Evolutionary conservation across 2,797 vertebrate species (phyloP).

Genomic region (Pelobates cultripes): DNA sequence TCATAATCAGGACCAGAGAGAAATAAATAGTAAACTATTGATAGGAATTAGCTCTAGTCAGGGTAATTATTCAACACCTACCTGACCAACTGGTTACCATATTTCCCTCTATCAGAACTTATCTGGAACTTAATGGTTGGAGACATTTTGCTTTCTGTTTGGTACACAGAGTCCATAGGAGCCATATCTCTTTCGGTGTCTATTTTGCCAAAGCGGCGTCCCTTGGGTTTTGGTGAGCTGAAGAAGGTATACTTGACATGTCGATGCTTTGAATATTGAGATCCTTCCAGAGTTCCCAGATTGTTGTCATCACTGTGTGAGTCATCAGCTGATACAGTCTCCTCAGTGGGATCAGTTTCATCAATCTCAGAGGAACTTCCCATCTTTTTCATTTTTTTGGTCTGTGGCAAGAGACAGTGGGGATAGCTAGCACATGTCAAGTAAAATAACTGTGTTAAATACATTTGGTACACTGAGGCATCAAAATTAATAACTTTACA

Average conservation of each 20-base stretch:
- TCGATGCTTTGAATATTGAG: slow-evolving; percentile 50
- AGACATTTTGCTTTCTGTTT: slow-evolving; percentile 74
- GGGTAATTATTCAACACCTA: slow-evolving; percentile 2
- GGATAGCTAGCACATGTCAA: background rate
- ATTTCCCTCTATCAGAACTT: slow-evolving; percentile 68
- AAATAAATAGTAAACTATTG: too few species aligned
- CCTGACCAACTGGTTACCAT: slow-evolving; percentile 41
- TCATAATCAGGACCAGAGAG: too few species aligned
- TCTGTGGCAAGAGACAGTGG: slow-evolving; percentile 25
- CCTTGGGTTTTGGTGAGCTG: slow-evolving; percentile 57
- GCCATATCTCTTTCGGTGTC: slow-evolving; percentile 67
- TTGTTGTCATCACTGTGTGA: slow-evolving; percentile 69
- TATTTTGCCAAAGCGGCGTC: slow-evolving; percentile 68
- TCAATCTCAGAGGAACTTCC: slow-evolving; percentile 66
- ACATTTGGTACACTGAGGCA: background rate
- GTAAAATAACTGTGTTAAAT: too few species aligned
- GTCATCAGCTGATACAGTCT: slow-evolving; percentile 70
- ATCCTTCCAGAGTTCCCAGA: slow-evolving; percentile 59
- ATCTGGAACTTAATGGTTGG: slow-evolving; percentile 77
- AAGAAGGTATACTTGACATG: slow-evolving; percentile 66
- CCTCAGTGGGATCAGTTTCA: slow-evolving; percentile 67
- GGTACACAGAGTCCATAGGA: slow-evolving; percentile 85
- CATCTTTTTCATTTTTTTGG: slow-evolving; percentile 78
- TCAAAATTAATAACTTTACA: too few species aligned
- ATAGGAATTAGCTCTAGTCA: too few species aligned